phyloP scores from a whole-genome alignment of 1,140 invertebrate species.

The Leptestheria dahalacensis region DNA sequence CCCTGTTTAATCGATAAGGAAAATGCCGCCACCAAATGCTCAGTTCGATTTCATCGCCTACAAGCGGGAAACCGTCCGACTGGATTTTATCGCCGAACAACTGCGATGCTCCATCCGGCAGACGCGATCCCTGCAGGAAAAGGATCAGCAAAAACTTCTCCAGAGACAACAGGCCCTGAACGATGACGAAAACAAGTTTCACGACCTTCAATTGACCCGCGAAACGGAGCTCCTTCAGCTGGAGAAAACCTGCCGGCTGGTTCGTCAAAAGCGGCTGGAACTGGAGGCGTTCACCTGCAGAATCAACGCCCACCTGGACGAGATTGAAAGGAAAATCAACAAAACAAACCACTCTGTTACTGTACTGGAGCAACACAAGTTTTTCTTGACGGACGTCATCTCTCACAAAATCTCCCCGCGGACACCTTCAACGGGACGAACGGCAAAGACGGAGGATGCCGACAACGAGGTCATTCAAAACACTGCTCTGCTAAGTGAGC shows the following conservation, averaged over 20 bases:
- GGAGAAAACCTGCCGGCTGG: neutral
- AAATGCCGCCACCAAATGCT: neutral
- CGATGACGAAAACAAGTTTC: neutral
- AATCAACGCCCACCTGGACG: neutral
- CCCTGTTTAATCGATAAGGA: slow-evolving; percentile 8
- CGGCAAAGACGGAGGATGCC: neutral
- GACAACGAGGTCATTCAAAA: slow-evolving; percentile 3
- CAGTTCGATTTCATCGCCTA: slow-evolving; percentile 3
- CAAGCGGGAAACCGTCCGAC: slow-evolving; percentile 15
- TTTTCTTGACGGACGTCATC: slow-evolving; percentile 3
- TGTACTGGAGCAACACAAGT: neutral
- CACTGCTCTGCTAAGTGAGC: neutral
- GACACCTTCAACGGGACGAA: neutral
- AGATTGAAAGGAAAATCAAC: neutral
- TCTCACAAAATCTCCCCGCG: slow-evolving; percentile 1
- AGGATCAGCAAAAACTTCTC: neutral
- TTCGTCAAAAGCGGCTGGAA: neutral
- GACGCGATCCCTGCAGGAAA: neutral
- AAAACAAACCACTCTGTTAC: neutral
- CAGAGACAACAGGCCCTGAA: neutral
- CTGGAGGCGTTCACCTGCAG: neutral
- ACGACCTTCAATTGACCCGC: neutral
- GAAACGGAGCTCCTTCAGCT: neutral
- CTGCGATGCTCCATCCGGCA: neutral
- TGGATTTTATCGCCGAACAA: slow-evolving; percentile 12